Conservation (phyloP, 2,113 vertebrate species). For the Nestor notabilis region DNA sequence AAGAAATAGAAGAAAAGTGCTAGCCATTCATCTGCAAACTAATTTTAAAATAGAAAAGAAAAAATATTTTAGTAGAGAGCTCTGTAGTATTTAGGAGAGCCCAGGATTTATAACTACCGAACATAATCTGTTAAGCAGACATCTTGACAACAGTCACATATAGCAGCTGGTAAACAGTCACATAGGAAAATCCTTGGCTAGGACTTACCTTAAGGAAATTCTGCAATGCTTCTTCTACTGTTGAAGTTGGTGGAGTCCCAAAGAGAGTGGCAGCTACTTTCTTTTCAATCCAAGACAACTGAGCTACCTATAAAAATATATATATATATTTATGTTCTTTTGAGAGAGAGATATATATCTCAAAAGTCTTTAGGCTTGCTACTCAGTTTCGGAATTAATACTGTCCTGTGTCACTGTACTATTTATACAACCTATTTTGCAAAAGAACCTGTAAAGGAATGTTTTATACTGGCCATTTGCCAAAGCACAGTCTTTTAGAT, state of each 20-base stretch:
- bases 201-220: conserved; percentile 89
- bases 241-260: conserved; percentile 89
- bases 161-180: neutral
- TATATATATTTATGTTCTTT: neutral
- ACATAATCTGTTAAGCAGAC: neutral
- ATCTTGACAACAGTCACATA: neutral
- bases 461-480: neutral
- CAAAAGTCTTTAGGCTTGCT: neutral
- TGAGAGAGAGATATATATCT: neutral
- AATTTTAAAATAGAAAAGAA: neutral
- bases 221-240: conserved; percentile 86
- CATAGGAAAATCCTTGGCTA: neutral
- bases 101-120: neutral
- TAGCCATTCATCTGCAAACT: neutral
- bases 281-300: conserved; percentile 94
- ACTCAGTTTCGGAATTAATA: neutral
- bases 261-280: conserved; percentile 92
- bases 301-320: conserved; percentile 81
- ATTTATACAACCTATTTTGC: neutral
- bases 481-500: neutral
- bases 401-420: neutral
- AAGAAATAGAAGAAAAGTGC: neutral
- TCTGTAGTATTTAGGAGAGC: neutral
- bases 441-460: neutral
- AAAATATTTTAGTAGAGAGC: neutral